These are phyloP conservation scores for Morpho deidamia DNA, from an alignment of 2,888 invertebrate species.

Conservation along the genomic window DNA sequence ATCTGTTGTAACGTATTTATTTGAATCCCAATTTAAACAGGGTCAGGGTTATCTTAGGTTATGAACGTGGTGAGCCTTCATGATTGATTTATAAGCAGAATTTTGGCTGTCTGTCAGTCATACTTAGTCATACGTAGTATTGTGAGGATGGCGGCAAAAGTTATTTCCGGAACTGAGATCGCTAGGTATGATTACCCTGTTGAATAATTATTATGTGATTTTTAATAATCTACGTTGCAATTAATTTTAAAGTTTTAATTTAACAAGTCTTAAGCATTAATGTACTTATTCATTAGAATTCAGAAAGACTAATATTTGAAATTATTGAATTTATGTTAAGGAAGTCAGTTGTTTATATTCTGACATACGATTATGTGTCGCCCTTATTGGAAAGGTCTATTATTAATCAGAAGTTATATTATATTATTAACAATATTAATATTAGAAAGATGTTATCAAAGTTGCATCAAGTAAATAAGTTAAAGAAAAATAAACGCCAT, in stretches of 20 bases:
- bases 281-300: background rate
- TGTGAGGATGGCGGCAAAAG: constrained; percentile 53
- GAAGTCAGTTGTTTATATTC: too few relatives aligned
- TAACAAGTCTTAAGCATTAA: background rate
- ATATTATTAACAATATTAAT: too few relatives aligned
- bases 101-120: constrained; percentile 11
- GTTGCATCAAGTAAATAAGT: too few relatives aligned
- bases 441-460: too few relatives aligned
- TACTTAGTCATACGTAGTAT: constrained; percentile 12
- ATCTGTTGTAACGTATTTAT: background rate
- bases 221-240: background rate
- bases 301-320: too few relatives aligned
- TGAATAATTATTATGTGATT: constrained; percentile 3
- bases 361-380: too few relatives aligned
- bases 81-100: constrained; percentile 17
- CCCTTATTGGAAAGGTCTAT: too few relatives aligned
- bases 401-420: too few relatives aligned
- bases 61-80: constrained; percentile 1
- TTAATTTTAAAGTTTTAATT: too few relatives aligned
- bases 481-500: too few relatives aligned
- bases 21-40: background rate
- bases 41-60: constrained; percentile 21
- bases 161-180: constrained; percentile 83
- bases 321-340: too few relatives aligned
- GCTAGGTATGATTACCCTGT: constrained; percentile 78